Conservation (phyloP, 1,140 invertebrate species). For the Pseudomyrmex cubaensis region DNA sequence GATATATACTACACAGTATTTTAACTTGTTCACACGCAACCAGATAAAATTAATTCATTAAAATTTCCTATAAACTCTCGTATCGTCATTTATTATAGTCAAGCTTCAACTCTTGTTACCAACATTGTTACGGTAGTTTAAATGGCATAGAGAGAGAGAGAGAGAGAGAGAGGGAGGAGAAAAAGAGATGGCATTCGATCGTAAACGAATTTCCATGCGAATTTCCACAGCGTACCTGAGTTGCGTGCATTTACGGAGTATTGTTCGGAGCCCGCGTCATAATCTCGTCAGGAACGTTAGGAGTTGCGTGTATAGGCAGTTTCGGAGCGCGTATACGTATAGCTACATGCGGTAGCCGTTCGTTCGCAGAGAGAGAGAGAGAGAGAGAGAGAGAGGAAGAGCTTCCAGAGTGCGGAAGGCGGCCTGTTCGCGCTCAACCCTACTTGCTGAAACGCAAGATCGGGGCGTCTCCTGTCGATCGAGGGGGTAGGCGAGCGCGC, state of each 20-base stretch:
- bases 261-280: conserved; percentile 36
- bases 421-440: conserved; percentile 32
- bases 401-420: conserved; percentile 46
- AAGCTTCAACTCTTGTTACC: background rate
- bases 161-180: too few species aligned
- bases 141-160: too few species aligned
- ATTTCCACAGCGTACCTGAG: background rate
- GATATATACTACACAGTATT: background rate
- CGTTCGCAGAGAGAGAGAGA: conserved; percentile 43
- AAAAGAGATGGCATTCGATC: conserved; percentile 14
- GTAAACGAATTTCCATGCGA: background rate
- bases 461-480: conserved; percentile 68
- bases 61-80: background rate
- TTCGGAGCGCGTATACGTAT: background rate
- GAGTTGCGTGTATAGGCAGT: conserved; percentile 61
- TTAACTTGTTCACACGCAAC: background rate
- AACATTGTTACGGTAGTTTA: too few species aligned
- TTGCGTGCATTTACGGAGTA: conserved; percentile 44
- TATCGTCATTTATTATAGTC: background rate
- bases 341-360: conserved; percentile 13
- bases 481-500: conserved; percentile 41
- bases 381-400: conserved; percentile 52
- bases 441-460: conserved; percentile 63
- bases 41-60: background rate
- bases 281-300: conserved; percentile 60